These are phyloP conservation scores for Thaumatotibia leucotreta DNA, from an alignment of 1,140 invertebrate species.

Conservation along the genomic window DNA sequence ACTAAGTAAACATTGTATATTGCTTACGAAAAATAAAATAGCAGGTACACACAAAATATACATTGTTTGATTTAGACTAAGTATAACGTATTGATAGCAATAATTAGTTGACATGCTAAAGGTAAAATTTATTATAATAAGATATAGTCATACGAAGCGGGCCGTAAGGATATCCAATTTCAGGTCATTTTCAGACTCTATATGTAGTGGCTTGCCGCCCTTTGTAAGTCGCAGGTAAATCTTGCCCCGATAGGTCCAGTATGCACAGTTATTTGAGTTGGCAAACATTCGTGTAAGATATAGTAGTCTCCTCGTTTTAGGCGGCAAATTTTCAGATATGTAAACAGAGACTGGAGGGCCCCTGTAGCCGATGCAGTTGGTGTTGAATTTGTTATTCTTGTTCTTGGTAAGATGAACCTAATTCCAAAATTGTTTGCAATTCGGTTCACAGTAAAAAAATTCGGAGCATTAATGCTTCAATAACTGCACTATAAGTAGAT, in stretches of 20 bases:
- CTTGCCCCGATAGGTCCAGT: constrained; percentile 9
- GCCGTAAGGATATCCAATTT: not conserved
- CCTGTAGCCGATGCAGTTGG: not conserved
- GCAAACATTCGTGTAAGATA: not conserved
- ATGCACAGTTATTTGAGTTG: not conserved
- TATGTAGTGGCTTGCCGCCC: not conserved
- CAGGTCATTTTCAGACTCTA: constrained; percentile 9
- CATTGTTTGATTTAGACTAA: not conserved
- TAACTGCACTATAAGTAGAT: too few relatives aligned
- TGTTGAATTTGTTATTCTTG: not conserved
- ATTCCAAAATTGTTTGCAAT: too few relatives aligned
- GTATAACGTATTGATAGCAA: not conserved
- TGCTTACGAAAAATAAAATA: too few relatives aligned
- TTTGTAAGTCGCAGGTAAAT: not conserved
- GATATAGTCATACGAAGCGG: not conserved
- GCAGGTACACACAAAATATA: not conserved
- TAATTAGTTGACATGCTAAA: not conserved
- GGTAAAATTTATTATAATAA: not conserved
- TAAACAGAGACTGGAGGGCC: constrained; percentile 8
- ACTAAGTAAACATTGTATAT: too few relatives aligned
- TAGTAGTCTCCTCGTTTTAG: not conserved
- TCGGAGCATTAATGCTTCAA: too few relatives aligned
- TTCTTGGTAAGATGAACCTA: too few relatives aligned
- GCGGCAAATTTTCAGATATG: constrained; percentile 11
- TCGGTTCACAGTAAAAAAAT: too few relatives aligned